Conservation (phyloP, 2,113 vertebrate genomes). For the Ptilonorhynchus violaceus region DNA sequence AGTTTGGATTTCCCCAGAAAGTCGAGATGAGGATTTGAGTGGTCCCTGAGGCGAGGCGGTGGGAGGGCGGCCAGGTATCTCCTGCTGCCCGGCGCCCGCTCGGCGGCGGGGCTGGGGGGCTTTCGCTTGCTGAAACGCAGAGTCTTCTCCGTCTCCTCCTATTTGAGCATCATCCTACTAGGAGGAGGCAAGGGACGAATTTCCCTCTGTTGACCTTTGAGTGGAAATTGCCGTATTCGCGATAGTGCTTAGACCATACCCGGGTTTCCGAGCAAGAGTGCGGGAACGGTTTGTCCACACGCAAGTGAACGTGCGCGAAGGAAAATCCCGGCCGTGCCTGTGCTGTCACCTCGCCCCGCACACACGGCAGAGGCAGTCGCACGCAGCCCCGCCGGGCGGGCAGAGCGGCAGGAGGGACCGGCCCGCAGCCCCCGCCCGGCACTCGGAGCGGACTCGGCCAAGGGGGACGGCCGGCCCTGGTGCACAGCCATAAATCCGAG, state of each 20-base stretch:
- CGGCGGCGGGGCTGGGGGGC: no score
- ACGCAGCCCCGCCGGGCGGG: neutral
- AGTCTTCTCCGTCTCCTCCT: neutral
- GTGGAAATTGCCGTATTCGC: neutral
- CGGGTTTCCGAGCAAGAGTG: neutral
- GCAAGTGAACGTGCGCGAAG: accelerated
- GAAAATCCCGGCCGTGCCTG: accelerated
- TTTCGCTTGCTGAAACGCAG: neutral
- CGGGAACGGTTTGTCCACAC: neutral
- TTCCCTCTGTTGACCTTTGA: neutral
- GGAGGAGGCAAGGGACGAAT: neutral
- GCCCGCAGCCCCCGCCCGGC: neutral
- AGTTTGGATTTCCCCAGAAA: neutral
- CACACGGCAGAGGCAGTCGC: neutral
- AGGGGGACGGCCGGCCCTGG: neutral
- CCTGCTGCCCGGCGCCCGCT: neutral
- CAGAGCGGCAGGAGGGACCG: neutral
- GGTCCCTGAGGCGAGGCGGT: no score
- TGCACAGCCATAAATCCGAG: constrained; percentile 11
- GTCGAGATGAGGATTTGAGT: neutral
- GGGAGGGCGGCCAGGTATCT: no score
- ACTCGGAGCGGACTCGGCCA: no score
- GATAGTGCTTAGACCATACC: neutral
- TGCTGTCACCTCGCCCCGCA: neutral
- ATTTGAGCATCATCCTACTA: neutral